Base-by-base conservation (phyloP, 1,140 invertebrate species). In the Yoshiicerus persimilis region DNA sequence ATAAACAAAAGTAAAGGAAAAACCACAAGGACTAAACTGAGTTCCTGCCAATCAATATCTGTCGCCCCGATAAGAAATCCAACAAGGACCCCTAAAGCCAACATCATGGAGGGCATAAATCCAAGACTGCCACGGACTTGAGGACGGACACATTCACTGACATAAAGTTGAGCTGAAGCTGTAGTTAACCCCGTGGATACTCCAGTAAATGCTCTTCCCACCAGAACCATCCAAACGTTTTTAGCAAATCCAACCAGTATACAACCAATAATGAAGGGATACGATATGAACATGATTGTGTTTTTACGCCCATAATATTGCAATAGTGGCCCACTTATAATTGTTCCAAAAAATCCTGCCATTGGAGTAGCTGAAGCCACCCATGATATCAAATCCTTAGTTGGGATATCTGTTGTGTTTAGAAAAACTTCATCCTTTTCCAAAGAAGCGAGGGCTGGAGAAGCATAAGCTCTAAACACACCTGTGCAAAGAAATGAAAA, bases 251-350 rank as follows among this genome's bases (percentile, higher is more conserved):
- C 95, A n/a, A 97, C 95, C 0, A 96, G 91, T 0, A 94, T 90
- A 96, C 96, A 98, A 36, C 96, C 96, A 34, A 95, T 70, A 0
- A 95, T 93, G 91, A 96, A 96, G 0, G 96, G 96, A 11, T 96
- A 13, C 0, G 95, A 93, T 0, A 96, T 93, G 0, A 95, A 89
- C n/a, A 97, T 90, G 93, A 98, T 95, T 0, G 96, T 94, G 66
- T 92, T 93, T 91, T 96, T 96, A 38, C 97, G 92, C 20, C 97
- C 97, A 88, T 96, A 93, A 1, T 93, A 91, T 90, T 97, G 96
- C 94, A 96, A 95, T 1, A 92, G 92, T 0, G 96, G 80, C 23
- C 75, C 87, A 4, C n/a, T 32, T 36, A 88, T 70, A 9, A 88
- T 47, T 23, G 87, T 88, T 38, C 87, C 87, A 62, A 85, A 30